Conservation (phyloP, 2,888 invertebrate species). For the Loripinus fragilis region DNA sequence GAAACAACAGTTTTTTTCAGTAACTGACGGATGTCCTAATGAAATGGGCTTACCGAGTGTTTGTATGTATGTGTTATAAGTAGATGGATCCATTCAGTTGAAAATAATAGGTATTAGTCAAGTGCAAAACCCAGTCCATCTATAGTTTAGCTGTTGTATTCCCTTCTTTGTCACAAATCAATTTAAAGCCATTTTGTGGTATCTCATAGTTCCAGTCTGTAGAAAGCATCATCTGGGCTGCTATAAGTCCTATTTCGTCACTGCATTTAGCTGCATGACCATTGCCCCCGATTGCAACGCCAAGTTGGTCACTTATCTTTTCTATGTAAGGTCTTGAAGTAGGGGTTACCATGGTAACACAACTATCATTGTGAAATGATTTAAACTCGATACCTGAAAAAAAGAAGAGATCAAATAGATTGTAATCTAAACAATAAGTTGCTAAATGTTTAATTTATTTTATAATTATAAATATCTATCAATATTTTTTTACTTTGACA, state of each 20-base stretch:
- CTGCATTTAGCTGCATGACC: conserved; percentile 50
- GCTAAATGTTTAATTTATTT: too few species aligned
- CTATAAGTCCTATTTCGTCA: conserved; percentile 55
- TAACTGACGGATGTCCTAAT: too few species aligned
- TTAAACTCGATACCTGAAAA: conserved; percentile 38
- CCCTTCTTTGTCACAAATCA: not conserved
- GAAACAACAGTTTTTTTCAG: too few species aligned
- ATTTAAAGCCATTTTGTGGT: conserved; percentile 23
- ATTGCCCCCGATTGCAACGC: conserved; percentile 57
- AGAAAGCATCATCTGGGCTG: conserved; percentile 48
- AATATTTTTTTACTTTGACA: too few species aligned
- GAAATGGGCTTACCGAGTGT: too few species aligned
- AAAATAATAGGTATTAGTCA: too few species aligned
- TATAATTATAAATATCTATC: too few species aligned
- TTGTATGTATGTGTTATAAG: too few species aligned
- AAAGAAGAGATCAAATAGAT: too few species aligned
- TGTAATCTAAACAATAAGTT: too few species aligned
- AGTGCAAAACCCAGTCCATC: not conserved
- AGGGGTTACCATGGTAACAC: conserved; percentile 53
- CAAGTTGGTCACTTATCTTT: conserved; percentile 33
- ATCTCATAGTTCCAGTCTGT: conserved; percentile 40
- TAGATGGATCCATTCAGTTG: too few species aligned
- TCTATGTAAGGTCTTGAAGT: conserved; percentile 50
- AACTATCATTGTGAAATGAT: conserved; percentile 48
- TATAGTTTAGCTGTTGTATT: not conserved